Percentiles rank a stretch among this genome's conserved stretches.
These are phyloP conservation scores for Tromatobia lineatoria DNA, from an alignment of 2,888 invertebrate genomes.

Conservation along the genomic window DNA sequence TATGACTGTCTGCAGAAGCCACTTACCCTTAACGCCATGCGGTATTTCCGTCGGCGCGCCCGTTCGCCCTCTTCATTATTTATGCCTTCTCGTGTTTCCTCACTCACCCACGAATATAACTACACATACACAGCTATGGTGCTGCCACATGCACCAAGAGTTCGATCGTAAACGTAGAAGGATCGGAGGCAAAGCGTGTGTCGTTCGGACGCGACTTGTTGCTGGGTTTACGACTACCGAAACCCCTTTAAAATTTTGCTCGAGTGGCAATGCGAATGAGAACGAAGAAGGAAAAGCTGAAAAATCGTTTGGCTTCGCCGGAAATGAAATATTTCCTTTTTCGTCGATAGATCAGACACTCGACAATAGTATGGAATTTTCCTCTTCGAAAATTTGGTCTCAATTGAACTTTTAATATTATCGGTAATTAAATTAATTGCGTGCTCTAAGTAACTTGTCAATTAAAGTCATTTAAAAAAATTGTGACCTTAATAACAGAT, in stretches of 20 bases:
- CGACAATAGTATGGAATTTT: conserved; percentile 12
- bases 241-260: conserved; percentile 59
- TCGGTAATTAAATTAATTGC: not conserved
- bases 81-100: conserved; percentile 61
- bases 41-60: conserved; percentile 73
- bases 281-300: conserved; percentile 14
- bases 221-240: conserved; percentile 70
- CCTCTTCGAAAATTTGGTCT: not conserved
- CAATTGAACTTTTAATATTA: not conserved
- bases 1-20: conserved; percentile 12
- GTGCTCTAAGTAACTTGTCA: no score
- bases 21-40: conserved; percentile 65
- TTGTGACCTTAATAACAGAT: no score
- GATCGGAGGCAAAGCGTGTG: conserved; percentile 40
- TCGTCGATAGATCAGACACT: not conserved
- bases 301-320: conserved; percentile 4
- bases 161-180: conserved; percentile 71
- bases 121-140: not conserved
- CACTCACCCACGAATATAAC: conserved; percentile 5
- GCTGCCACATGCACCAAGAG: conserved; percentile 35
- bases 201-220: conserved; percentile 67
- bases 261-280: not conserved
- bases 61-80: conserved; percentile 71
- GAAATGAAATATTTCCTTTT: conserved; percentile 25
- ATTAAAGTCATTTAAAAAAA: no score